These are phyloP conservation scores for Hippopotamus amphibius DNA, from an alignment of 2,113 vertebrate genomes.

Conservation along the genomic window DNA sequence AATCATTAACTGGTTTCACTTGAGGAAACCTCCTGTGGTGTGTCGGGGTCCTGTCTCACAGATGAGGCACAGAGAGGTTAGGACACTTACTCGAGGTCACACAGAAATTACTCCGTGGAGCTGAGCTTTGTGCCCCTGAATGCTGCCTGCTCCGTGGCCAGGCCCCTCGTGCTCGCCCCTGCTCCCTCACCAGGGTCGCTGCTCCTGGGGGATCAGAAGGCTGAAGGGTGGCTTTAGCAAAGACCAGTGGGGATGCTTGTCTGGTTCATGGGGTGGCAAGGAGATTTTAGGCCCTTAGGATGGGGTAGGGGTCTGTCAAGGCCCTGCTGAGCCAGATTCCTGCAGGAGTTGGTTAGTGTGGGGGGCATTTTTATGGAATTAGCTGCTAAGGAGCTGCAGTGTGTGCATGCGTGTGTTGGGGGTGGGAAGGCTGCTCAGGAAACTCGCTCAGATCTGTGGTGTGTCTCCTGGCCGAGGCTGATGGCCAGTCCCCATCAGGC, in stretches of 20 bases:
- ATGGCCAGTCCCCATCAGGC: not conserved
- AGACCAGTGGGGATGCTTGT: not conserved
- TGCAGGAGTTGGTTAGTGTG: not conserved
- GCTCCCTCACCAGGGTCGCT: no score
- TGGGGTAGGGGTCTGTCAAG: not conserved
- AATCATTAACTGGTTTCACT: rapidly evolving
- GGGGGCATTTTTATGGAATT: not conserved
- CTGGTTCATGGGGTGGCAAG: not conserved
- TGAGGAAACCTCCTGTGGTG: rapidly evolving
- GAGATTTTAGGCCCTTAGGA: not conserved
- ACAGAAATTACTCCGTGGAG: not conserved
- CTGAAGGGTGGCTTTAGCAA: not conserved
- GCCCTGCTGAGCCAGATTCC: not conserved
- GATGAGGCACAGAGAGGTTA: not conserved
- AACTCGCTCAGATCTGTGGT: not conserved
- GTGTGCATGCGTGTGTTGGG: not conserved
- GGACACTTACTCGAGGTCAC: not conserved
- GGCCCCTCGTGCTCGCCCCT: not conserved
- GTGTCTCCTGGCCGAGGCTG: not conserved
- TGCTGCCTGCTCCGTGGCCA: rapidly evolving
- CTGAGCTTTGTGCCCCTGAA: rapidly evolving
- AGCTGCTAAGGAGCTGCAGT: not conserved
- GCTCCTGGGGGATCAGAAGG: not conserved
- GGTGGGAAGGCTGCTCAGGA: not conserved
- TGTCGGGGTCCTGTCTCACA: not conserved